Evolutionary conservation across 2,797 vertebrate genomes (phyloP).

Genomic region (Orientallactaga sibirica): DNA sequence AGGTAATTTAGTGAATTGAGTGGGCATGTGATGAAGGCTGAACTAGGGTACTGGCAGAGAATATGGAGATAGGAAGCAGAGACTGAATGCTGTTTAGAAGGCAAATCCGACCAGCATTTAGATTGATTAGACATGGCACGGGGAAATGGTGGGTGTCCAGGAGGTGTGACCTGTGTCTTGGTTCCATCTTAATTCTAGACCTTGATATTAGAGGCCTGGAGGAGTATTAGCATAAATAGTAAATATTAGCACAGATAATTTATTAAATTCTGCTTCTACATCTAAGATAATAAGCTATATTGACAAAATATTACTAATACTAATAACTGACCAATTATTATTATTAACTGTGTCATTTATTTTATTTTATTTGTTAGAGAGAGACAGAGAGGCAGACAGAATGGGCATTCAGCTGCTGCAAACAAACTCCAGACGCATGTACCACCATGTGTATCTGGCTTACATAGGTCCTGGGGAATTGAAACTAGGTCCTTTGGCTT

Average conservation of each 20-base stretch:
- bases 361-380: too few relatives aligned
- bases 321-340: slow-evolving; percentile 20
- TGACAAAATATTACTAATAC: slow-evolving; percentile 22
- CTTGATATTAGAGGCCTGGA: not conserved
- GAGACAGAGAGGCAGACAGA: too few relatives aligned
- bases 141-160: not conserved
- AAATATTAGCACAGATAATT: not conserved
- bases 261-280: not conserved
- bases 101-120: not conserved
- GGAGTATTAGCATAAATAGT: not conserved
- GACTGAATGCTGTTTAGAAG: not conserved
- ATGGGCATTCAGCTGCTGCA: too few relatives aligned
- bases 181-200: not conserved
- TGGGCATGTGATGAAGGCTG: not conserved
- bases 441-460: too few relatives aligned
- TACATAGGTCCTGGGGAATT: too few relatives aligned
- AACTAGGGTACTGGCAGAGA: too few relatives aligned
- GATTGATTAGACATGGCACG: not conserved
- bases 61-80: not conserved
- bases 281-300: not conserved
- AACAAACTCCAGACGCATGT: too few relatives aligned
- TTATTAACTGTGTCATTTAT: not conserved
- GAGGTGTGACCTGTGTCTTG: not conserved
- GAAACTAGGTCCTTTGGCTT: too few relatives aligned
- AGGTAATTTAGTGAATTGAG: not conserved